A percentile compares a stretch with the other conserved stretches of the same genome.
These are phyloP conservation scores for Eupithecia tripunctaria DNA, from an alignment of 2,888 invertebrate species.

Conservation along the genomic window DNA sequence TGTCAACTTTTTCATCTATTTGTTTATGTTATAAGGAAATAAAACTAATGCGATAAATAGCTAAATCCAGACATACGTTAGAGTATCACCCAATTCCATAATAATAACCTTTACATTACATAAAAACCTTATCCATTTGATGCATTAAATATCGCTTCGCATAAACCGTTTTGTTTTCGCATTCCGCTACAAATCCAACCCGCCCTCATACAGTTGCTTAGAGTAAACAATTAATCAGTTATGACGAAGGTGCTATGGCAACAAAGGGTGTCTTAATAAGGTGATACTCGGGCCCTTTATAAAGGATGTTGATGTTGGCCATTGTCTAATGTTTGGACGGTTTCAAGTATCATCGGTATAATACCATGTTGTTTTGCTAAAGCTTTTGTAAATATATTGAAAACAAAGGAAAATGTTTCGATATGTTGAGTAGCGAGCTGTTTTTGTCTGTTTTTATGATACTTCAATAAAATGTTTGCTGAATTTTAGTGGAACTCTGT, in stretches of 20 bases:
- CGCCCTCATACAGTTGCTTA: constrained; percentile 37
- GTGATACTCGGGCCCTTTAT: constrained; percentile 45
- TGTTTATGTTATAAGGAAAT: neutral
- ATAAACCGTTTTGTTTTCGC: neutral
- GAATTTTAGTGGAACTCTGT: neutral
- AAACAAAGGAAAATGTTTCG: constrained; percentile 4
- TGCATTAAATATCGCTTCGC: neutral
- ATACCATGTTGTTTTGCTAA: constrained; percentile 21
- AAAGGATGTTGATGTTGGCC: constrained; percentile 38
- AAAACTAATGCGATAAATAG: too few species aligned
- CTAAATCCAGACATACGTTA: neutral
- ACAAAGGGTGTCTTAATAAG: constrained; percentile 56
- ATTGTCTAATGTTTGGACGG: constrained; percentile 40
- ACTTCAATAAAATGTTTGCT: neutral
- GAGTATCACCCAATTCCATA: neutral
- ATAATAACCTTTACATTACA: neutral
- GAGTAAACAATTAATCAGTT: constrained; percentile 66
- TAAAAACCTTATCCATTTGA: neutral
- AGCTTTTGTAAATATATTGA: constrained; percentile 12
- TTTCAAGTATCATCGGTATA: constrained; percentile 30
- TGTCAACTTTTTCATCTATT: neutral
- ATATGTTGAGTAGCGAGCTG: neutral
- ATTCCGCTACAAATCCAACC: constrained; percentile 18
- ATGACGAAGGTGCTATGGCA: constrained; percentile 60
- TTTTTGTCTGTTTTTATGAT: constrained; percentile 4